These are phyloP conservation scores for Euwallacea similis DNA, from an alignment of 1,140 invertebrate species.

Conservation along the genomic window DNA sequence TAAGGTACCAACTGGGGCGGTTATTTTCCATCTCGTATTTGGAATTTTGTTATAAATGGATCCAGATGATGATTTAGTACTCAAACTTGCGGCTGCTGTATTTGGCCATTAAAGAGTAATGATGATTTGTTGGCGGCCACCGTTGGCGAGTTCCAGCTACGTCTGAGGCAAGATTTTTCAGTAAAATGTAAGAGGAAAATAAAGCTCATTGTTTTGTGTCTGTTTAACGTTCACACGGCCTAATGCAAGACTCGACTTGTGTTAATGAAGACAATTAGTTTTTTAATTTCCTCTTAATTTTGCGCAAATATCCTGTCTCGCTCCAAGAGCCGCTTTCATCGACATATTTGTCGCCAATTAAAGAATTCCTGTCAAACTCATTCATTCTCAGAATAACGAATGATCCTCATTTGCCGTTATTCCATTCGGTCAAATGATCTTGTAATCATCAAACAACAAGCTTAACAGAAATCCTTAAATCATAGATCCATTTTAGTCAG, in stretches of 20 bases:
- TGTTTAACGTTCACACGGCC: conserved; percentile 9
- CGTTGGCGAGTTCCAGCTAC: not conserved
- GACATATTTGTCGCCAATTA: conserved; percentile 18
- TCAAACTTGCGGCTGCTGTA: not conserved
- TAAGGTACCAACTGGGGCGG: conserved; percentile 10
- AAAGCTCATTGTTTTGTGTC: too few relatives aligned
- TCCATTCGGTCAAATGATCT: too few relatives aligned
- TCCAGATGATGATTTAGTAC: not conserved
- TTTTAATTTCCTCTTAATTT: conserved; percentile 20
- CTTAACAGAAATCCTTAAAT: too few relatives aligned
- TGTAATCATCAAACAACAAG: too few relatives aligned
- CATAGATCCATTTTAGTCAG: too few relatives aligned
- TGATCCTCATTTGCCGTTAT: too few relatives aligned
- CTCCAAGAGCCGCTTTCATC: conserved; percentile 18
- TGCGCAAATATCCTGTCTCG: conserved; percentile 23
- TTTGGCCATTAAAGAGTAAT: not conserved
- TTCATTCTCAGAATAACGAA: not conserved
- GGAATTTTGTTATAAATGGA: not conserved
- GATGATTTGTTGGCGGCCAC: not conserved
- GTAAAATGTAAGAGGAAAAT: too few relatives aligned
- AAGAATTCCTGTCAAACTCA: conserved; percentile 17
- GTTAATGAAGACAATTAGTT: conserved; percentile 16
- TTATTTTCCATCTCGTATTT: not conserved
- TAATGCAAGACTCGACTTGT: not conserved
- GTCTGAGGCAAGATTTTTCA: too few relatives aligned